Percentiles rank a stretch among this genome's conserved stretches.
These are phyloP conservation scores for Epizoanthus ramosus DNA, from an alignment of 92 coral and sea anemone species.

Conservation along the genomic window DNA sequence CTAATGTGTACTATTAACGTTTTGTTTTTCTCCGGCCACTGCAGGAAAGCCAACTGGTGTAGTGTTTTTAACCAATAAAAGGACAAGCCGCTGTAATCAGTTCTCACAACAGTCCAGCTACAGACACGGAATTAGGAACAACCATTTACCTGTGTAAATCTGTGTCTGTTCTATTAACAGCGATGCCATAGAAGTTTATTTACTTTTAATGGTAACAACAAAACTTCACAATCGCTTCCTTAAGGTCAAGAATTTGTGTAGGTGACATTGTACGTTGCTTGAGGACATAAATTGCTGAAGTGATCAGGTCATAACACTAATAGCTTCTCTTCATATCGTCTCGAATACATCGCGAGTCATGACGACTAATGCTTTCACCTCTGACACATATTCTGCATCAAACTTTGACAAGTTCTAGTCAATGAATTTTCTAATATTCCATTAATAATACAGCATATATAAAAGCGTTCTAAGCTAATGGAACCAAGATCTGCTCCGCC, in stretches of 20 bases:
- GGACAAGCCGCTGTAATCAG: not conserved
- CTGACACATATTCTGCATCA: not conserved
- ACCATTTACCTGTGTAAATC: not conserved
- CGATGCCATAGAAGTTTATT: not conserved
- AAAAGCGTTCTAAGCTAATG: slow-evolving; percentile 28
- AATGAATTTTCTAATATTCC: not conserved
- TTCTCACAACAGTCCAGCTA: slow-evolving; percentile 13
- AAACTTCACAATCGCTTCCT: too few relatives aligned
- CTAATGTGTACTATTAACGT: not conserved
- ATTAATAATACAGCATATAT: not conserved
- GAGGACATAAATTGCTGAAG: too few relatives aligned
- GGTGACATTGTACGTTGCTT: too few relatives aligned
- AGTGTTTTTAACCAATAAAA: not conserved
- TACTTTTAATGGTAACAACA: not conserved
- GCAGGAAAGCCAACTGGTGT: slow-evolving; percentile 5
- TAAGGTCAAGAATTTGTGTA: too few relatives aligned
- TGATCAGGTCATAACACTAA: too few relatives aligned
- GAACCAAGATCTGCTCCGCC: slow-evolving; percentile 37
- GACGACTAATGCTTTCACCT: not conserved
- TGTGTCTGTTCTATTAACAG: not conserved
- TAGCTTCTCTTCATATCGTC: not conserved
- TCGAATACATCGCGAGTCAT: not conserved
- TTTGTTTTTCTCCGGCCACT: not conserved
- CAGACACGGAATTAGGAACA: slow-evolving; percentile 25
- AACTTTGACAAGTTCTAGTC: not conserved